Base-by-base conservation (phyloP, 2,888 invertebrate genomes). In the Lottia scabra region DNA sequence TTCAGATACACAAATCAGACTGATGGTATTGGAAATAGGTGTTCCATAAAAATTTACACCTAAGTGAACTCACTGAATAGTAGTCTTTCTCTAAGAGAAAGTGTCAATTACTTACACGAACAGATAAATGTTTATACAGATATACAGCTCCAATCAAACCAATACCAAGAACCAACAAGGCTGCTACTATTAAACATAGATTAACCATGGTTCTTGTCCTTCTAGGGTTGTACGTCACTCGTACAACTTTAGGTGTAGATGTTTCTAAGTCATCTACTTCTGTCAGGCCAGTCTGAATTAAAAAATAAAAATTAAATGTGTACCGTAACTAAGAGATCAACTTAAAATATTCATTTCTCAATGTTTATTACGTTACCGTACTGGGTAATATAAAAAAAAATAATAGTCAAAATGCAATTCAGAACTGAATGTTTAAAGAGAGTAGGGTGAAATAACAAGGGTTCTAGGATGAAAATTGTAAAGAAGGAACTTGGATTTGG, bases 81-180 rank as follows among this genome's bases (percentile, higher is more conserved):
- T 5, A 4, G 5, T 2, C 3, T 30, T 30, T 2, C 30, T 30
- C 3, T 65, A 26, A 45, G 10, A 38, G 5, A 38, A 6, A 30
- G 30, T 30, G 38, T 38, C 5, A 5, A 38, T 4, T 38, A 71
- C 77, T 69, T 73, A 88, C 88, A 83, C 81, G 92, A 65, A 92
- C 91, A 16, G 93, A 91, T 87, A 94, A 94, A 82, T 94, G 93
- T 69, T 93, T 92, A 90, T 95, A 96, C 69, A 96, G 91, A 85
- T 94, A 93, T 71, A 95, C 91, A 5, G 95, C 95, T 15, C 94
- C 92, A 75, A 92, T 90, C 56, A 91, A 89, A n/a, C 92, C 94
- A 84, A 94, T 92, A 75, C 94, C 92, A 84, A 95, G 92, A 27
- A 95, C 93, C 72, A 94, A 87, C 43, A 94, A 86, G 1, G 94